These are phyloP conservation scores for Oreochromis grahami DNA, from an alignment of 2,797 vertebrate species.

Conservation along the genomic window DNA sequence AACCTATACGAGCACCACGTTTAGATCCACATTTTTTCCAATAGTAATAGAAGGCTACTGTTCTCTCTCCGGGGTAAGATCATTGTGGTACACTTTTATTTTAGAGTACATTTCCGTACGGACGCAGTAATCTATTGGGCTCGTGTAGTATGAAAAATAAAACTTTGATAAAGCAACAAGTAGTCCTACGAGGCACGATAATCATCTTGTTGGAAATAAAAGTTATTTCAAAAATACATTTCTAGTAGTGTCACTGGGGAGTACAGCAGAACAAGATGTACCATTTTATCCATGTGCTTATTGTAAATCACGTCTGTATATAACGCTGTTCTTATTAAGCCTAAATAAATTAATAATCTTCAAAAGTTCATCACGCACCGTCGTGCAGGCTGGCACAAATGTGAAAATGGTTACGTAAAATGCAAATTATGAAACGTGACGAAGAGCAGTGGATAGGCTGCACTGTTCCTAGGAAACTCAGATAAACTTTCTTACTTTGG, in stretches of 20 bases:
- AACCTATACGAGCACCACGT: neutral
- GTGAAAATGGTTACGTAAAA: conserved; percentile 27
- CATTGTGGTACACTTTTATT: neutral
- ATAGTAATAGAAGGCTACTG: neutral
- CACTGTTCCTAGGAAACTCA: conserved; percentile 28
- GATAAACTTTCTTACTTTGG: conserved; percentile 42
- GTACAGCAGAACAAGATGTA: conserved; percentile 23
- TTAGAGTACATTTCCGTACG: neutral
- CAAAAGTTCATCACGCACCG: neutral
- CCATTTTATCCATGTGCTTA: conserved; percentile 19
- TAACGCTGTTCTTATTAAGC: neutral
- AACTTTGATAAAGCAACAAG: conserved; percentile 48
- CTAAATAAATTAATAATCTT: conserved; percentile 41
- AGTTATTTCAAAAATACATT: neutral
- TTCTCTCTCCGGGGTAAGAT: neutral
- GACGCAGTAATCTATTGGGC: neutral
- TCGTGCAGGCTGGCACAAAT: neutral
- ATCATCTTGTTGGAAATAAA: neutral
- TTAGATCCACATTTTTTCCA: neutral
- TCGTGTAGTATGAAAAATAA: neutral
- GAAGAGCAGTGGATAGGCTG: conserved; percentile 1
- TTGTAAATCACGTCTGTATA: neutral
- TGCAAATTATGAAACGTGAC: conserved; percentile 33
- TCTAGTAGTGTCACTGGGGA: neutral
- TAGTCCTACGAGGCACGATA: neutral